These are phyloP conservation scores for Timandra comae DNA, from an alignment of 2,888 invertebrate species.

Conservation along the genomic window DNA sequence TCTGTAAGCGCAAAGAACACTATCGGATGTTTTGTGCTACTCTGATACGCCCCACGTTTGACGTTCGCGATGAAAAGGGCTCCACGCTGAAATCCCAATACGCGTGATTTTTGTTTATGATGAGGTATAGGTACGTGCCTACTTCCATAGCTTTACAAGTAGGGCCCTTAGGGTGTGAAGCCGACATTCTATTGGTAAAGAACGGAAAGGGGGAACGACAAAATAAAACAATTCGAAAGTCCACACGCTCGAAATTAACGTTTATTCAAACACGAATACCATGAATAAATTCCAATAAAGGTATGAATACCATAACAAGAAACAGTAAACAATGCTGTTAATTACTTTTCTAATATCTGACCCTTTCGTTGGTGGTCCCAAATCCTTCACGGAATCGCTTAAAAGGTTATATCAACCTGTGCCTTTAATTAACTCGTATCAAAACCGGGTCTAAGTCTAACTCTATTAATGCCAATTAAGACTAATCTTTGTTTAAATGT, in stretches of 20 bases:
- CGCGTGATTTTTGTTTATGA: conserved; percentile 17
- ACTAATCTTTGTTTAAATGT: conserved; percentile 21
- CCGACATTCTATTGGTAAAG: no score
- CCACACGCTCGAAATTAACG: no score
- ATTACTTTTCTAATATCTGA: conserved; percentile 9
- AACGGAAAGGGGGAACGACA: no score
- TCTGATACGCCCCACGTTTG: conserved; percentile 59
- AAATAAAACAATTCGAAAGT: not conserved
- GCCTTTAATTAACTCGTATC: conserved; percentile 14
- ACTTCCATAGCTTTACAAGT: no score
- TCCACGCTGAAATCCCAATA: conserved; percentile 41
- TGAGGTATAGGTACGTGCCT: not conserved
- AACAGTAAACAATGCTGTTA: conserved; percentile 7
- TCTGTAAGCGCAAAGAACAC: conserved; percentile 71
- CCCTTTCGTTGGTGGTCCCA: conserved; percentile 5
- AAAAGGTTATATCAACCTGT: conserved; percentile 10
- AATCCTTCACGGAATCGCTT: conserved; percentile 10
- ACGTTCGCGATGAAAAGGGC: conserved; percentile 58
- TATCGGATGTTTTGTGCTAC: conserved; percentile 69
- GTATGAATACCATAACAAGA: not conserved
- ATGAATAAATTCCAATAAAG: no score
- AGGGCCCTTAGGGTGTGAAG: no score
- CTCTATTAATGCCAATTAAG: conserved; percentile 23
- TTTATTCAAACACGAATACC: no score
- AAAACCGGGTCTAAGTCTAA: conserved; percentile 5